These are phyloP conservation scores for Dipodomys stephensi DNA, from an alignment of 2,113 vertebrate genomes.

Conservation along the genomic window DNA sequence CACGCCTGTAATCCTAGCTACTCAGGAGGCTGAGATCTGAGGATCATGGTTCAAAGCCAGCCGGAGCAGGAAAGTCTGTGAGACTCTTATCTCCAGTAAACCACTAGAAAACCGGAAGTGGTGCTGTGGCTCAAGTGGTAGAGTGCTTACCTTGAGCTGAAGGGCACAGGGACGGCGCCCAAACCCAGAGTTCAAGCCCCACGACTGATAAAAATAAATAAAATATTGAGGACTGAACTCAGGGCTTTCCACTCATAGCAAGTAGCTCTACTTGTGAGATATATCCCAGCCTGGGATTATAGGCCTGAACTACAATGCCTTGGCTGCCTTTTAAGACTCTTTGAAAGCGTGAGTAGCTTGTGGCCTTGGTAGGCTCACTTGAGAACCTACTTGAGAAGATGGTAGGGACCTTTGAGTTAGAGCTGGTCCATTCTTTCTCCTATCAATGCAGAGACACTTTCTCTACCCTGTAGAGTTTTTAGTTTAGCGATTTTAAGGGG, in stretches of 20 bases:
- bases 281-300: neutral
- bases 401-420: neutral
- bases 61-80: too few relatives aligned
- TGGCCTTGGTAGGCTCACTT: neutral
- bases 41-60: too few relatives aligned
- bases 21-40: too few relatives aligned
- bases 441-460: neutral
- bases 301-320: neutral
- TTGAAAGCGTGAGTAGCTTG: neutral
- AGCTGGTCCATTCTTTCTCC: too few relatives aligned
- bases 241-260: neutral
- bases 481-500: neutral
- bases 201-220: too few relatives aligned
- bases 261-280: neutral
- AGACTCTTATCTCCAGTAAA: too few relatives aligned
- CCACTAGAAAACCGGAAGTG: too few relatives aligned
- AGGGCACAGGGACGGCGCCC: too few relatives aligned
- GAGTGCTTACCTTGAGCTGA: too few relatives aligned
- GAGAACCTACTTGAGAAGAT: neutral
- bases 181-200: too few relatives aligned
- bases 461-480: conserved; percentile 59
- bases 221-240: neutral
- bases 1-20: too few relatives aligned
- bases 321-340: neutral
- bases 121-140: too few relatives aligned